Conservation (phyloP, 2,797 vertebrate genomes). For the Parauchenoglanis punctatus region DNA sequence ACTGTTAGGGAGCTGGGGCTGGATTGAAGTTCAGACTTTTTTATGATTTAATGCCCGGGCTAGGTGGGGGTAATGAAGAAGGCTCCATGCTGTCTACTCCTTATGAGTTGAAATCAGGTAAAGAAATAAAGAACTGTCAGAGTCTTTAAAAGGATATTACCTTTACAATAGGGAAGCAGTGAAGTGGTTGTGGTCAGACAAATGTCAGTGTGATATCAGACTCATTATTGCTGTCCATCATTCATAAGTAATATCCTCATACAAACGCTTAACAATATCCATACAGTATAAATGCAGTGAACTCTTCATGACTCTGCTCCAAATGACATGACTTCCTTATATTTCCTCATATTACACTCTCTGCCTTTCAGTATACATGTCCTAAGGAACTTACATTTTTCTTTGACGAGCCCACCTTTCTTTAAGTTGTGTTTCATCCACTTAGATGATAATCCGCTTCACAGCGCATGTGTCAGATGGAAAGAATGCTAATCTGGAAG, state of each 20-base stretch:
- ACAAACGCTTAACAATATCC: constrained; percentile 20
- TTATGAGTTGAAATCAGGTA: constrained; percentile 57
- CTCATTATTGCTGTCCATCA: constrained; percentile 24
- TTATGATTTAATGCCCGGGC: constrained; percentile 54
- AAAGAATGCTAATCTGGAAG: constrained; percentile 95
- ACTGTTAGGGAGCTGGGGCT: constrained; percentile 19
- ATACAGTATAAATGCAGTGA: constrained; percentile 41
- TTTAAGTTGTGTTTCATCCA: constrained; percentile 70
- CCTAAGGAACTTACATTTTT: constrained; percentile 35
- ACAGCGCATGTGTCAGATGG: constrained; percentile 88
- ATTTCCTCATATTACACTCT: constrained; percentile 48
- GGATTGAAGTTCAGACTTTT: constrained; percentile 43
- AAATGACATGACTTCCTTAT: constrained; percentile 35
- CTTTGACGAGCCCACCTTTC: constrained; percentile 53
- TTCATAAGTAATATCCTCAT: constrained; percentile 14
- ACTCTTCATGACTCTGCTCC: constrained; percentile 5
- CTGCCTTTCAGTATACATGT: constrained; percentile 30
- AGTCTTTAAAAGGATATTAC: constrained; percentile 43
- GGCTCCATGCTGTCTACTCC: constrained; percentile 50
- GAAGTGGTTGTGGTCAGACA: constrained; percentile 29
- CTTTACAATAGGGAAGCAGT: constrained; percentile 25
- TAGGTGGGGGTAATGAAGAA: constrained; percentile 54
- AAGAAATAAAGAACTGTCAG: constrained; percentile 49
- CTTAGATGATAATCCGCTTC: constrained; percentile 86
- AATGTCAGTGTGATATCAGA: constrained; percentile 22